Conservation (phyloP, 2,797 vertebrate species). For the Gymnodraco acuticeps region DNA sequence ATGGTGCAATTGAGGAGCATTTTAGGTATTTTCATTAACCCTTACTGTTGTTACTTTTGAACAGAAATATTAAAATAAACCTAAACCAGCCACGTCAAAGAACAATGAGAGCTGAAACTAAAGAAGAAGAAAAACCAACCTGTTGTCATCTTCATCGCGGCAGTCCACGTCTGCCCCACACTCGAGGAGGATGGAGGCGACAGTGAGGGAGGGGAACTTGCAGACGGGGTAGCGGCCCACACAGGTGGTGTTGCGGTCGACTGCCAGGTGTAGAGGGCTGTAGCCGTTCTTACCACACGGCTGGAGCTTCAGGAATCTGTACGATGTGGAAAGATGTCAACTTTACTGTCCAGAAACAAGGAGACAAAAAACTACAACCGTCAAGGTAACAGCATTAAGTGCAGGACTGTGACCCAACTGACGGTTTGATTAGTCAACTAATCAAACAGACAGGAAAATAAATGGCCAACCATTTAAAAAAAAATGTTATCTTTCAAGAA, state of each 20-base stretch:
- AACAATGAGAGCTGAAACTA: neutral
- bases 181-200: conserved; percentile 95
- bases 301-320: conserved; percentile 94
- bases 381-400: neutral
- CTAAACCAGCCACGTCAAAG: neutral
- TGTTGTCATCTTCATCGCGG: conserved; percentile 95
- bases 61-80: neutral
- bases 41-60: neutral
- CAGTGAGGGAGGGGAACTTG: conserved; percentile 97
- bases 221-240: conserved; percentile 98
- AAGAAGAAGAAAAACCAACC: conserved; percentile 48
- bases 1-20: neutral
- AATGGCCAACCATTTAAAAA: too few relatives aligned
- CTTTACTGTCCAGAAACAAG: neutral
- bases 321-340: neutral
- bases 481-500: too few relatives aligned
- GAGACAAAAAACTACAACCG: neutral
- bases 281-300: conserved; percentile 97
- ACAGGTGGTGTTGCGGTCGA: conserved; percentile 97
- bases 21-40: neutral
- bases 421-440: neutral
- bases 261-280: conserved; percentile 96
- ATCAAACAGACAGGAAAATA: too few relatives aligned
- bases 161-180: conserved; percentile 96
- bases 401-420: neutral